Percentiles rank a stretch among this genome's conserved stretches.
These are phyloP conservation scores for Poeciliopsis presidionis DNA, from an alignment of 2,797 vertebrate genomes.

Conservation along the genomic window DNA sequence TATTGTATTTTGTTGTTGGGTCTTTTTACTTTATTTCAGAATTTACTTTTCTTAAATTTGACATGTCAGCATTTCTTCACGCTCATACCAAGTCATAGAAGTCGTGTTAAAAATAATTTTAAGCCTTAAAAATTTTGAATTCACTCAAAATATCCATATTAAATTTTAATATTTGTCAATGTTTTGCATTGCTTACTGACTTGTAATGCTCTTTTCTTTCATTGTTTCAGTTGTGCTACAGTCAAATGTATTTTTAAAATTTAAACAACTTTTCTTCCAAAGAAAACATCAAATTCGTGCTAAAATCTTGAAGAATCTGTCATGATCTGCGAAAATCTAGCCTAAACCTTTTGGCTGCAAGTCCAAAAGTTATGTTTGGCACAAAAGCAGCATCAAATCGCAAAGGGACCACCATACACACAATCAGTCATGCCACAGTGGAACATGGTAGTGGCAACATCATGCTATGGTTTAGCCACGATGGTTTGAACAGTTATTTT, in stretches of 20 bases:
- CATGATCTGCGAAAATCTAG: neutral
- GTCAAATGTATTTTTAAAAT: too few relatives aligned
- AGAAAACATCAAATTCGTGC: neutral
- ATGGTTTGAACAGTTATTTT: neutral
- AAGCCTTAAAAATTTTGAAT: neutral
- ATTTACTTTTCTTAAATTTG: neutral
- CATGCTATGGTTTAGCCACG: neutral
- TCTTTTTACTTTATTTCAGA: neutral
- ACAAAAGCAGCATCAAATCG: neutral
- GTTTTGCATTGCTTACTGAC: neutral
- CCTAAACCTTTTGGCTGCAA: neutral
- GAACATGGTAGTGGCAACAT: neutral
- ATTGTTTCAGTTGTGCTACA: neutral
- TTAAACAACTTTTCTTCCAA: neutral
- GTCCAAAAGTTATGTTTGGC: neutral
- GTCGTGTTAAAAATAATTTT: neutral
- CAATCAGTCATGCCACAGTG: neutral
- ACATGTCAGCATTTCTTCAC: neutral
- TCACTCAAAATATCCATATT: neutral
- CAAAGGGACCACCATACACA: neutral
- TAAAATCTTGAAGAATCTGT: neutral
- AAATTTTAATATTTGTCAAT: neutral
- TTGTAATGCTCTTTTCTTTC: neutral
- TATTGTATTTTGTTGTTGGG: neutral
- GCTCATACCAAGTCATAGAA: neutral